These are phyloP conservation scores for Sciurus vulgaris DNA, from an alignment of 2,797 vertebrate genomes.

Conservation along the genomic window DNA sequence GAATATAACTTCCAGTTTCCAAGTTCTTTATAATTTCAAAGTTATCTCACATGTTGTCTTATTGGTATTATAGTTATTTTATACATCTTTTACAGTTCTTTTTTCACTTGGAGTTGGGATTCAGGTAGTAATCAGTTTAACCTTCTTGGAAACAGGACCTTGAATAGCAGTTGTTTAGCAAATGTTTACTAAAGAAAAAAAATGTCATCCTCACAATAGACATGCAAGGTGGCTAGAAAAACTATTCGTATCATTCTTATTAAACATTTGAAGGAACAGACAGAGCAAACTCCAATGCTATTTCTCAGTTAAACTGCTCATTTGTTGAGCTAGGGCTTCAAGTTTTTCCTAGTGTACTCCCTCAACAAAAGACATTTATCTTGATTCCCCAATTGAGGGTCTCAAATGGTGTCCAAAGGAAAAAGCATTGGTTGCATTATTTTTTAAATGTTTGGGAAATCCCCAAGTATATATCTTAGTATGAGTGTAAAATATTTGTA, in stretches of 20 bases:
- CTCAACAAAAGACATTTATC: conserved; percentile 11
- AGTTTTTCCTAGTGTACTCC: not conserved
- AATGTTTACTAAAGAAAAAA: conserved; percentile 40
- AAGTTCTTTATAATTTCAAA: conserved; percentile 50
- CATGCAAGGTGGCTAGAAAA: not conserved
- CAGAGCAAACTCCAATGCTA: not conserved
- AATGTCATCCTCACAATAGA: conserved; percentile 35
- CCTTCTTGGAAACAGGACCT: not conserved
- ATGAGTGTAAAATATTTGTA: conserved; percentile 34
- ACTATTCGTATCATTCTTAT: conserved; percentile 15
- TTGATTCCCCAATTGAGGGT: not conserved
- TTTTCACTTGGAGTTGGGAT: conserved; percentile 55
- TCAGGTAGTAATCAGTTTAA: conserved; percentile 13
- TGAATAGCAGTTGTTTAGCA: not conserved
- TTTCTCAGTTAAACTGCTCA: not conserved
- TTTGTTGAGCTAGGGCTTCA: not conserved
- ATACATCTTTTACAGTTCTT: conserved; percentile 37
- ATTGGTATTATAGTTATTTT: conserved; percentile 36
- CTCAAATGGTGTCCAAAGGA: conserved; percentile 13
- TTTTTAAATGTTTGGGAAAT: conserved; percentile 45
- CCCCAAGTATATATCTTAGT: conserved; percentile 37
- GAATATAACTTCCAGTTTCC: conserved; percentile 53
- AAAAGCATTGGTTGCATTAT: not conserved
- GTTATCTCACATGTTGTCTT: conserved; percentile 9
- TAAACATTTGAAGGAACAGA: conserved; percentile 26